A percentile compares a stretch with the other conserved stretches of the same genome.
Conservation (phyloP, 2,113 vertebrate species). For the Candoia aspera region DNA sequence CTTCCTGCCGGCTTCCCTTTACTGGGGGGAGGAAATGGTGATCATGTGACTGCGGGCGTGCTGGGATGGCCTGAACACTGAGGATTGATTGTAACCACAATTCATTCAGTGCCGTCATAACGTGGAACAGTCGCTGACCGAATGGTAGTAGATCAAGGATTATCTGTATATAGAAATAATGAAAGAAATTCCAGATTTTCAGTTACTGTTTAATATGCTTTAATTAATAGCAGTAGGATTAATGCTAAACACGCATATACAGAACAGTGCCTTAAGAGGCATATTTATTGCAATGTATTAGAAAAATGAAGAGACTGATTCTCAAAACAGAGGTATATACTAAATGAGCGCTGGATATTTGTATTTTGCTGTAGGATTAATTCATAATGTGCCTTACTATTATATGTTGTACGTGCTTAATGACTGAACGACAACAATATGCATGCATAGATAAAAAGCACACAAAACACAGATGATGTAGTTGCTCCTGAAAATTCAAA, state of each 20-base stretch:
- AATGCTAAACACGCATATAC: neutral
- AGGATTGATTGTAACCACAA: neutral
- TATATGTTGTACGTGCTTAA: neutral
- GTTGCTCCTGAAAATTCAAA: neutral
- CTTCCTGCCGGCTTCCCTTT: neutral
- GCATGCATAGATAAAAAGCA: neutral
- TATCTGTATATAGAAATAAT: neutral
- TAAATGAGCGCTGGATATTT: neutral
- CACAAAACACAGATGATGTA: neutral
- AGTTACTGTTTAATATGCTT: neutral
- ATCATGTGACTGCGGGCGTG: neutral
- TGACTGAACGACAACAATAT: too few species aligned
- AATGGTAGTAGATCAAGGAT: neutral
- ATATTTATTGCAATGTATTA: neutral
- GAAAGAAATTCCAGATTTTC: neutral
- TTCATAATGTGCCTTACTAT: neutral
- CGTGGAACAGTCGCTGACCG: neutral
- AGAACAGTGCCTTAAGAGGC: neutral
- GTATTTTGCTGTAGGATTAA: neutral
- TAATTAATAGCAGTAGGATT: neutral
- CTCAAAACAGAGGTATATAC: neutral
- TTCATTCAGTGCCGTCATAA: neutral
- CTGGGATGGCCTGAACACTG: neutral
- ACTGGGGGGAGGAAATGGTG: neutral
- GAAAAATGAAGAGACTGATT: too few species aligned